phyloP scores from a whole-genome alignment of 2,888 invertebrate genomes.

The Heliothis peltigera region DNA sequence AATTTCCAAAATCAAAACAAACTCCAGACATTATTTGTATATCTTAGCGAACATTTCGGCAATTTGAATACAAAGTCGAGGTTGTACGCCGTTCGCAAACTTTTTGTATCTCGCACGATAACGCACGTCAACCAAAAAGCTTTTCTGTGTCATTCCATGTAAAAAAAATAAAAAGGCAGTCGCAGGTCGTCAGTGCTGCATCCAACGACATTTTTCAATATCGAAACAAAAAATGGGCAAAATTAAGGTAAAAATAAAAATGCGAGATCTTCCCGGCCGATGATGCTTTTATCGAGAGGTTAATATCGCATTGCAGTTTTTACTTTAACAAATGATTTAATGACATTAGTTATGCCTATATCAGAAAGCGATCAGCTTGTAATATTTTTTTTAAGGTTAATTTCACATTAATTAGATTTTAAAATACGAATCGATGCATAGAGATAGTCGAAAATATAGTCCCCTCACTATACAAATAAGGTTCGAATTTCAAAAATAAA shows the following conservation, averaged over 20 bases:
- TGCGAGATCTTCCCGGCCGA: slow-evolving; percentile 56
- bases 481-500: slow-evolving; percentile 81
- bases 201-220: slow-evolving; percentile 85
- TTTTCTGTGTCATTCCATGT: slow-evolving; percentile 85
- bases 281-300: slow-evolving; percentile 54
- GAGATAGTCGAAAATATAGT: slow-evolving; percentile 53
- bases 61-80: slow-evolving; percentile 82
- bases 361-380: slow-evolving; percentile 6
- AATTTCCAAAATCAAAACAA: slow-evolving; percentile 52
- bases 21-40: slow-evolving; percentile 40
- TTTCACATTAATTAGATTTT: slow-evolving; percentile 26
- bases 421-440: slow-evolving; percentile 43
- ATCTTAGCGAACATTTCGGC: slow-evolving; percentile 57
- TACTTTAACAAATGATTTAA: slow-evolving; percentile 3
- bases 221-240: slow-evolving; percentile 71
- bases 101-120: slow-evolving; percentile 81
- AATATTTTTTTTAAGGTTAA: slow-evolving; percentile 17
- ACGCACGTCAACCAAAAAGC: slow-evolving; percentile 86
- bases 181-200: slow-evolving; percentile 77
- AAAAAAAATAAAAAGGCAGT: slow-evolving; percentile 72
- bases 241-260: slow-evolving; percentile 67
- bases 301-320: slow-evolving; percentile 13
- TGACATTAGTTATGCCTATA: slow-evolving; percentile 18
- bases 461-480: slow-evolving; percentile 69
- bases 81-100: slow-evolving; percentile 62